Evolutionary conservation across 2,888 invertebrate species (phyloP).

Genomic region (Slavum lentiscoides): DNA sequence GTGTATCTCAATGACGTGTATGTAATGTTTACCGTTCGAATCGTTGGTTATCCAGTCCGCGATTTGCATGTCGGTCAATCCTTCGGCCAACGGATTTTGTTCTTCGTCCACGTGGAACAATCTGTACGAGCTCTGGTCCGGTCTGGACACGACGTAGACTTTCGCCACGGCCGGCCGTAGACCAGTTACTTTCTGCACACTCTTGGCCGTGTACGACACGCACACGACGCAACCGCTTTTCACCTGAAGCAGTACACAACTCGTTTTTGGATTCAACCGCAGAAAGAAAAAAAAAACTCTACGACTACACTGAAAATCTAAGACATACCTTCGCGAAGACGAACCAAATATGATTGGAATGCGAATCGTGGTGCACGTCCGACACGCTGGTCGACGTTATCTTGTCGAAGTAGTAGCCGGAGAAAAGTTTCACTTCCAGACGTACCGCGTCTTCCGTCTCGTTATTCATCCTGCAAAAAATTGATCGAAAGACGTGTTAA

Average conservation of each 20-base stretch:
- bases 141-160: conserved; percentile 67
- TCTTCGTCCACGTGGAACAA: conserved; percentile 64
- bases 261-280: too few species aligned
- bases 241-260: conserved; percentile 60
- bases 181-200: conserved; percentile 67
- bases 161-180: conserved; percentile 69
- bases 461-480: conserved; percentile 64
- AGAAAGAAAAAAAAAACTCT: too few species aligned
- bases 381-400: conserved; percentile 60
- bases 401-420: conserved; percentile 66
- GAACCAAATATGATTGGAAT: conserved; percentile 69
- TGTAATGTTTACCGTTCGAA: conserved; percentile 1
- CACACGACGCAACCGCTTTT: conserved; percentile 68
- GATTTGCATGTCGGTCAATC: conserved; percentile 34
- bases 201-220: conserved; percentile 67
- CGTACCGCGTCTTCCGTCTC: conserved; percentile 68
- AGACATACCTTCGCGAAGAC: conserved; percentile 67
- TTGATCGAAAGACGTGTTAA: background rate
- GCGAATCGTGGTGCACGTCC: conserved; percentile 66
- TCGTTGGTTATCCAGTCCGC: conserved; percentile 49
- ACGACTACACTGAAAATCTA: background rate
- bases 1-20: too few species aligned
- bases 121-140: conserved; percentile 68
- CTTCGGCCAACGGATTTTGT: conserved; percentile 40
- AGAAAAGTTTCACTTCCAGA: conserved; percentile 68